Base-by-base conservation (phyloP, 2,888 invertebrate genomes). In the Atrina japonica region DNA sequence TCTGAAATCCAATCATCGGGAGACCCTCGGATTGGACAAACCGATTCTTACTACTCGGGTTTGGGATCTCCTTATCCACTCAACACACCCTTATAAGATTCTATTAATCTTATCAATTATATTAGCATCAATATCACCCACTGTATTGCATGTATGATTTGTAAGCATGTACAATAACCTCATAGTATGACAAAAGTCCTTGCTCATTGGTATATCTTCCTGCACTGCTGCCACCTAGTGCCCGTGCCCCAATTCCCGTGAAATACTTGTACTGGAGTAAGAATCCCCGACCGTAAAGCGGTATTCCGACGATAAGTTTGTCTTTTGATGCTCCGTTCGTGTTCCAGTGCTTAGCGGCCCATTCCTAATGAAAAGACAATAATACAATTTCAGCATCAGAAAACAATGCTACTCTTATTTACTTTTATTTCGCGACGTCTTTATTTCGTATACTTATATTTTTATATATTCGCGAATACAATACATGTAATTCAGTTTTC, bases 221-320 rank as follows among this genome's bases (percentile, higher is more conserved):
- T 0, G 82, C 75, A 0, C 49, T 53, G 0, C 85, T 86, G 0
- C 83, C 81, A 9, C 86, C 86, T 0, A 16, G 60, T 25, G 79
- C 71, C 0, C 80, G 70, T 1, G 86, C 85, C 3, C 86, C 87
- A 7, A 85, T 64, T 0, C 78, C 81, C 55, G 77, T 74, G 52
- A 78, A 65, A 0, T 60, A 30, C 3, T 78, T 64, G 29, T 95
- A 95, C 41, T 95, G 92, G 80, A 98, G 92, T 0, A 96, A 96
- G 91, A 97, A 98, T 18, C 96, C 95, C 72, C 97, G 93, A 64
- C 97, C 98, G 91, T 97, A 98, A 7, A 82, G 59, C 14, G 97
- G 96, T 95, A 97, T 96, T 47, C 97, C 97, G 64, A 97, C 96
- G 68, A 97, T 93, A 68, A 98, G 92, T 90, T 97, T 97, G 84